Conservation (phyloP, 1,140 invertebrate species). For the Pachypeltis micranthus region DNA sequence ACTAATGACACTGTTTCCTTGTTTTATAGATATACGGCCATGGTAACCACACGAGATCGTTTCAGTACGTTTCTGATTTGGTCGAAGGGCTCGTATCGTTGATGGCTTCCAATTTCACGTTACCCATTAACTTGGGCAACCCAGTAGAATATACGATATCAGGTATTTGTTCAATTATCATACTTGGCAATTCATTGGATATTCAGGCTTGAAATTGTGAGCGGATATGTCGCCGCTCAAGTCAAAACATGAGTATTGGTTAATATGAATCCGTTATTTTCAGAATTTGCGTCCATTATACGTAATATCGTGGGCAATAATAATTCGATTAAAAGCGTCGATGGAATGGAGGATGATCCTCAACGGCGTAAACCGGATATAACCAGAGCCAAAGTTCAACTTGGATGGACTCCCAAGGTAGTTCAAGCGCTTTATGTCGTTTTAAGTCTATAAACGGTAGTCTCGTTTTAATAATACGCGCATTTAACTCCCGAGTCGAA, state of each 20-base stretch:
- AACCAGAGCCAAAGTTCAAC: slow-evolving; percentile 63
- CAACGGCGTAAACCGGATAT: slow-evolving; percentile 90
- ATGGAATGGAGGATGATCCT: slow-evolving; percentile 89
- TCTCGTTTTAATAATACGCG: neutral
- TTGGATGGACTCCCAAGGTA: slow-evolving; percentile 94
- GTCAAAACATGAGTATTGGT: no score
- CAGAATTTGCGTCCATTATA: slow-evolving; percentile 91
- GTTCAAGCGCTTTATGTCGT: no score
- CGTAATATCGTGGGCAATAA: slow-evolving; percentile 71
- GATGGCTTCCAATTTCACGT: slow-evolving; percentile 89
- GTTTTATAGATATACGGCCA: slow-evolving; percentile 82
- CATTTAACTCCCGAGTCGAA: neutral
- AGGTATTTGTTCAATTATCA: slow-evolving; percentile 42
- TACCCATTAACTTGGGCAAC: slow-evolving; percentile 94
- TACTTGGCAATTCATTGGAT: neutral
- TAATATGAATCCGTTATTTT: no score
- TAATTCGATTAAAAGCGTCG: slow-evolving; percentile 69
- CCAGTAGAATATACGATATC: slow-evolving; percentile 94
- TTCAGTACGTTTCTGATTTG: slow-evolving; percentile 95
- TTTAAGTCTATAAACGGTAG: neutral
- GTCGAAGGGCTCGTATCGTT: slow-evolving; percentile 86
- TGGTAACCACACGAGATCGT: slow-evolving; percentile 92
- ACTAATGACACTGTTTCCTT: no score
- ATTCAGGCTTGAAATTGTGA: no score
- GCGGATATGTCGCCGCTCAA: no score